phyloP scores from a whole-genome alignment of 1,140 invertebrate genomes.

The Diprion similis region DNA sequence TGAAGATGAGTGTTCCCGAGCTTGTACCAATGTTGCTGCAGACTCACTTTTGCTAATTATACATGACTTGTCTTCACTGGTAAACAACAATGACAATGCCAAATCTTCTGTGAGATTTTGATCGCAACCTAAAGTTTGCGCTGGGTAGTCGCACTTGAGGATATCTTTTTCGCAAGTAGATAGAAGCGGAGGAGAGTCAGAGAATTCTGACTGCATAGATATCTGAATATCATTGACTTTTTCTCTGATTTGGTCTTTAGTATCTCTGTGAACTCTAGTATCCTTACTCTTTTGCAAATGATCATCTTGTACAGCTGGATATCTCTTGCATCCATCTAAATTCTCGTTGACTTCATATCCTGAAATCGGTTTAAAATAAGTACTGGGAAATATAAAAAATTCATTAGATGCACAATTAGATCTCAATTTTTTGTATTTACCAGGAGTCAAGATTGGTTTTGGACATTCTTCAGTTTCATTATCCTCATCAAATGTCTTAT shows the following conservation, averaged over 20 bases:
- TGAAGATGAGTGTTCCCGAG: neutral
- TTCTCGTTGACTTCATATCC: neutral
- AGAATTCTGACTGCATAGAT: neutral
- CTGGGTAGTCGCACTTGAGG: neutral
- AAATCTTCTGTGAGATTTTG: neutral
- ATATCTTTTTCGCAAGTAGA: neutral
- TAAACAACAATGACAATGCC: neutral
- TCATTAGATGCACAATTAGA: neutral
- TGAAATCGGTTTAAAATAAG: neutral
- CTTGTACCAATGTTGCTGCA: neutral
- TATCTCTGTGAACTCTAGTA: neutral
- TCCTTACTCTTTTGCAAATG: neutral
- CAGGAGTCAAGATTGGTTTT: neutral
- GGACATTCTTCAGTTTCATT: neutral
- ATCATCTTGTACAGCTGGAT: neutral
- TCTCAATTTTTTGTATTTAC: neutral
- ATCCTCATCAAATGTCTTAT: neutral
- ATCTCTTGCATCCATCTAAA: neutral
- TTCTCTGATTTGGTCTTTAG: neutral
- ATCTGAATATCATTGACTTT: neutral
- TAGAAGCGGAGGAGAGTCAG: neutral
- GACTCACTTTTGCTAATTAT: neutral
- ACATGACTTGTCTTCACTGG: neutral
- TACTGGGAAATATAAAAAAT: neutral
- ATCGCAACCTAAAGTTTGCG: neutral